Percentiles rank a stretch among this genome's conserved stretches.
Conservation (phyloP, 37 sponge, comb jelly and placozoan species). For the Eunapius fragilis region DNA sequence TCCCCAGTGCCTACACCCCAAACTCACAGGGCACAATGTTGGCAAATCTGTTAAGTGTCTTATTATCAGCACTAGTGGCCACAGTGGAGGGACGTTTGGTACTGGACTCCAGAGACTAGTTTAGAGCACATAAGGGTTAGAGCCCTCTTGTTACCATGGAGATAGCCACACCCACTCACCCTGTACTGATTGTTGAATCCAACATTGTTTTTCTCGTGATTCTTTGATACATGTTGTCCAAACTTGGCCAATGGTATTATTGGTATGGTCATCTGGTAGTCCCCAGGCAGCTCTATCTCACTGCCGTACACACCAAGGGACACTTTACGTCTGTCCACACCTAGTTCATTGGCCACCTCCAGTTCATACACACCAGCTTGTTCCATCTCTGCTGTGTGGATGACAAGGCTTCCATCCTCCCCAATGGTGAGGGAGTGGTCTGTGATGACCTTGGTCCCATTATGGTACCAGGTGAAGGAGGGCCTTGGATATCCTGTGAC, state of each 20-base stretch:
- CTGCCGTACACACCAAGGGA: constrained; percentile 3
- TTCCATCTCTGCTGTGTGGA: constrained; percentile 13
- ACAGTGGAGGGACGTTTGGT: constrained; percentile 5
- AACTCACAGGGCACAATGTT: constrained; percentile 61
- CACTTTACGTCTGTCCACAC: neutral
- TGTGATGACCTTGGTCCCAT: neutral
- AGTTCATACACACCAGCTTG: constrained; percentile 25
- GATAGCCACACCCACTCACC: neutral
- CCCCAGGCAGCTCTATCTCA: neutral
- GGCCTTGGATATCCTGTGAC: constrained; percentile 19
- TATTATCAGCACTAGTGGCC: constrained; percentile 4
- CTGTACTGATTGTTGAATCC: constrained; percentile 53
- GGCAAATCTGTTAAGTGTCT: constrained; percentile 49
- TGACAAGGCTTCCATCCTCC: constrained; percentile 15
- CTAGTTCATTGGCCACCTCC: constrained; percentile 17
- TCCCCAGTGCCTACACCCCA: neutral
- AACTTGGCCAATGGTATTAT: constrained; percentile 8
- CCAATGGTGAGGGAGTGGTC: constrained; percentile 19
- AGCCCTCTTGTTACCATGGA: neutral
- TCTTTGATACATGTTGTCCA: constrained; percentile 5
- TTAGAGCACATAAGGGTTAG: neutral
- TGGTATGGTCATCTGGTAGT: neutral
- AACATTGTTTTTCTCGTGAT: neutral
- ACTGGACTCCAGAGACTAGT: constrained; percentile 4
- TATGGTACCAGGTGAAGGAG: constrained; percentile 25